Percentiles rank a stretch among this genome's conserved stretches.
Conservation (phyloP, 2,888 invertebrate genomes). For the Trachelus troglodyta region DNA sequence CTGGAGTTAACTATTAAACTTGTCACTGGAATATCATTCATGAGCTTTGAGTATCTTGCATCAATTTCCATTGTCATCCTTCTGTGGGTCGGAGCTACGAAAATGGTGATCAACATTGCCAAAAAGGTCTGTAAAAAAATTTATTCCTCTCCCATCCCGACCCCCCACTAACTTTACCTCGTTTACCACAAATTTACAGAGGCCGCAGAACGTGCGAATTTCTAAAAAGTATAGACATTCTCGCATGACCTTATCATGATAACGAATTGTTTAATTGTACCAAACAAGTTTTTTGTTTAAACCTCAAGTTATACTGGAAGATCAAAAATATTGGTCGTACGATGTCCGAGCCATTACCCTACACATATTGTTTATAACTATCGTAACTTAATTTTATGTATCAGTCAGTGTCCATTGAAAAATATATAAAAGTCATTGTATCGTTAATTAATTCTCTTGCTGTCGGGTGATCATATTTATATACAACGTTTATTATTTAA, state of each 20-base stretch:
- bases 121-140: constrained; percentile 33
- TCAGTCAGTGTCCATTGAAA: background rate
- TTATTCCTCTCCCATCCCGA: background rate
- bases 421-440: background rate
- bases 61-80: constrained; percentile 51
- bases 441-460: background rate
- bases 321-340: background rate
- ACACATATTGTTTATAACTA: background rate
- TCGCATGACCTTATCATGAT: background rate
- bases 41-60: constrained; percentile 55
- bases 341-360: no score
- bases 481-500: constrained; percentile 37
- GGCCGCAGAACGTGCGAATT: background rate
- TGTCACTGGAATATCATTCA: constrained; percentile 46
- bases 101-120: constrained; percentile 37
- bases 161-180: background rate
- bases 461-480: constrained; percentile 25
- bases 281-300: background rate
- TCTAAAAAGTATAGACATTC: background rate
- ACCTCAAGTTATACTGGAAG: no score
- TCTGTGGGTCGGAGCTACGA: constrained; percentile 48
- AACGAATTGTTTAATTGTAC: background rate
- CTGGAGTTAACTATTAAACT: constrained; percentile 37
- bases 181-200: background rate
- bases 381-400: background rate